Percentiles rank a stretch among this genome's conserved stretches.
phyloP scores from a whole-genome alignment of 2,888 invertebrate genomes.

The Pherbina coryleti region DNA sequence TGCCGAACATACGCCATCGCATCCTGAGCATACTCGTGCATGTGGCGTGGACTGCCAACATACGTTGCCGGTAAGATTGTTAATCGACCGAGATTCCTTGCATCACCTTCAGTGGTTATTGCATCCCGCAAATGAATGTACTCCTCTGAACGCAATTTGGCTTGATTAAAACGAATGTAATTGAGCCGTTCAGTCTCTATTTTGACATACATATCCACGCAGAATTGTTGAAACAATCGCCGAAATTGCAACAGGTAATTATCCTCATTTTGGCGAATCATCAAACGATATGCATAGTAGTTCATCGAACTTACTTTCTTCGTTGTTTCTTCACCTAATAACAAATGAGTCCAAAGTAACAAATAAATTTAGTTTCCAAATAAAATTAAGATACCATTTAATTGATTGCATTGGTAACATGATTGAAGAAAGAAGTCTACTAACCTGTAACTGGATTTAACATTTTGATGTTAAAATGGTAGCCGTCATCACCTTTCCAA shows the following conservation, averaged over 20 bases:
- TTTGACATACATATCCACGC: conserved; percentile 61
- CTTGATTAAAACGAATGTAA: conserved; percentile 58
- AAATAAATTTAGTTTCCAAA: too few relatives aligned
- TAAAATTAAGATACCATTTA: too few relatives aligned
- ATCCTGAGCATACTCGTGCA: background rate
- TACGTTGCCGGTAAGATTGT: conserved; percentile 46
- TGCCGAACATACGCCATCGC: background rate
- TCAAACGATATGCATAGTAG: conserved; percentile 32
- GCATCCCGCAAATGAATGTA: conserved; percentile 63
- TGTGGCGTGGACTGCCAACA: conserved; percentile 22
- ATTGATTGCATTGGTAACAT: background rate
- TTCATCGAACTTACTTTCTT: too few relatives aligned
- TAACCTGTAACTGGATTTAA: conserved; percentile 39
- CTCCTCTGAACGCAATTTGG: conserved; percentile 52
- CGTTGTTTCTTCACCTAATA: conserved; percentile 34
- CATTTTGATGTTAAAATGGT: conserved; percentile 39
- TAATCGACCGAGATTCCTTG: conserved; percentile 39
- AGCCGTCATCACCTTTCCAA: conserved; percentile 37
- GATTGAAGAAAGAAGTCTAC: conserved; percentile 36
- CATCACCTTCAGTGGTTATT: conserved; percentile 52
- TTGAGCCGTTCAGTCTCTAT: conserved; percentile 58
- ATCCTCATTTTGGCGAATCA: conserved; percentile 23
- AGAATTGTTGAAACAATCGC: conserved; percentile 27
- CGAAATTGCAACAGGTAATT: conserved; percentile 31
- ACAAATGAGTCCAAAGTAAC: conserved; percentile 36